Base-by-base conservation (phyloP, 2,888 invertebrate genomes). In the Apotomis turbidana region DNA sequence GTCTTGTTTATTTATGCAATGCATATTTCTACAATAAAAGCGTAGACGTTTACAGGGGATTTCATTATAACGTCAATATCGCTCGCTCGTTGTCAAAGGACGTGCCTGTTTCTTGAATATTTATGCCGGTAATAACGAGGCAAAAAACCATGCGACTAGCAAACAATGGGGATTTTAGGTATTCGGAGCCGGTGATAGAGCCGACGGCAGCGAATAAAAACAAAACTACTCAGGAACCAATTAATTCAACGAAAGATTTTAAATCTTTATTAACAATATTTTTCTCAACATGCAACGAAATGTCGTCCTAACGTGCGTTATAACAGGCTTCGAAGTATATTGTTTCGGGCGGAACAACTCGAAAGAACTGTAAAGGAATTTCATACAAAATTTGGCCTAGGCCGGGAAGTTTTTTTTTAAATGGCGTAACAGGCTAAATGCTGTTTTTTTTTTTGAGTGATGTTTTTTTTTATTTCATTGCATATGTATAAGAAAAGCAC, bases 61-160 rank as follows among this genome's bases (percentile, higher is more conserved):
- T 87, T 83, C 80, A 86, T 86, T 85, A 86, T 83, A 83, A 86
- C 83, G 84, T 86, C 88, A 88, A 89, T 86, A 87, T 84, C 77
- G 80, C 74, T 76, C 75, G 78, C 77, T 80, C 79, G 74, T 78
- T 84, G 81, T 85, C 84, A 88, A 86, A 87, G 84, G 79, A 78
- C 70, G 78, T 77, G 78, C 79, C 80, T 81, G 80, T 81, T 86
- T 85, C 79, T 84, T 87, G 81, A 87, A 88, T 87, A 89, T 90
- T 87, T 87, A 89, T 87, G 81, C 80, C 74, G 77, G 78, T 83
- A 86, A 85, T 87, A 86, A 86, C 78, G 78, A 78, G 80, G 74
- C 81, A 83, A 85, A 87, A 85, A 87, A 82, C 75, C 77, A 82
- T 71, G 78, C 78, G 80, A 83, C 79, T 80, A 80, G 75, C 75